These are phyloP conservation scores for Scaptodrosophila latifasciaeformis DNA, from an alignment of 2,888 invertebrate species.

Conservation along the genomic window DNA sequence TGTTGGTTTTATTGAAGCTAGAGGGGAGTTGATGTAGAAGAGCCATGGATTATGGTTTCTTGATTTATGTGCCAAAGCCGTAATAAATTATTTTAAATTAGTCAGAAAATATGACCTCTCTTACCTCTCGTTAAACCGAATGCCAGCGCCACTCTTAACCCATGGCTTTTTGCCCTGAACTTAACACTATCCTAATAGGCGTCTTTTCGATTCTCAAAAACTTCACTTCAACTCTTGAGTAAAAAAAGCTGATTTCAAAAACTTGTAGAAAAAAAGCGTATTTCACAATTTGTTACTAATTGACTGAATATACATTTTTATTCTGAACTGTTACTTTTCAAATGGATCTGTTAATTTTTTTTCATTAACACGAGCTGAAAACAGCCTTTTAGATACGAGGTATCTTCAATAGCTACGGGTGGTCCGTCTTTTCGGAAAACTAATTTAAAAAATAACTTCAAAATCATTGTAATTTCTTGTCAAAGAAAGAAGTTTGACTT, in stretches of 20 bases:
- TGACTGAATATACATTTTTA: conserved; percentile 14
- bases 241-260: too few species aligned
- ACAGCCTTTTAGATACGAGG: too few species aligned
- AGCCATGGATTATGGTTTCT: conserved; percentile 57
- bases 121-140: background rate
- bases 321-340: background rate
- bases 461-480: too few species aligned
- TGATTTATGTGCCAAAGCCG: conserved; percentile 57
- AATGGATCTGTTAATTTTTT: conserved; percentile 5
- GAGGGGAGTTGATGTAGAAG: conserved; percentile 23
- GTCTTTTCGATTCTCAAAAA: too few species aligned
- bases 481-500: too few species aligned
- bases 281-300: conserved; percentile 24
- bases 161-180: conserved; percentile 2
- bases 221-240: too few species aligned
- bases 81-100: conserved; percentile 53
- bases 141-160: conserved; percentile 46
- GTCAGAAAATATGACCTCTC: conserved; percentile 36
- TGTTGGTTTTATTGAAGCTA: background rate
- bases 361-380: too few species aligned
- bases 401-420: background rate
- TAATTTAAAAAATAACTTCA: too few species aligned
- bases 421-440: background rate
- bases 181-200: conserved; percentile 8
- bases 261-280: too few species aligned